Base-by-base conservation (phyloP, 2,888 invertebrate genomes). In the Prenolepis imparis region DNA sequence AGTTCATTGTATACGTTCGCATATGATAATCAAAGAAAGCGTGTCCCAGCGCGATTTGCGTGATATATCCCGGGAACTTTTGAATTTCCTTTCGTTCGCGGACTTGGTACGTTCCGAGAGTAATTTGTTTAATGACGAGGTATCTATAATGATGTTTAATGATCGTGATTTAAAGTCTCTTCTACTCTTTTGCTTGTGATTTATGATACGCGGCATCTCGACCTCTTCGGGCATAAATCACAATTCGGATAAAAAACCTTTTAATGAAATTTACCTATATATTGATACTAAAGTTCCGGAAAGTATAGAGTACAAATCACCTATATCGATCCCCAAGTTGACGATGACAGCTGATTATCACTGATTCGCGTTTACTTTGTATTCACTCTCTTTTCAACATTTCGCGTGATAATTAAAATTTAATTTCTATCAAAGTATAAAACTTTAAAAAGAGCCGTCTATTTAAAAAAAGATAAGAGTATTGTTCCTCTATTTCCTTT, bases 21-120 rank as follows among this genome's bases (percentile, higher is more conserved):
- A 36, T 48, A 59, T 21, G 52, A 78, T 55, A 67, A 44, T 44
- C 57, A 44, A 59, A 32, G 68, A 68, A 41, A 77, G 6, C 15
- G 21, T 12, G 6, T 9, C 1, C 4, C 28, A 4, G 9, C 1
- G 44, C 48, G 8, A 63, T 36, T 63, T 1, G 44, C 32, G 5
- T 48, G 18, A 24, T 12, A 44, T 8, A 3, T 15, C 5, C 28
- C 68, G 21, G 21, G 18, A 67, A 68, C 32, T 11, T 15, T 28
- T 18, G 12, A 4, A 39, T 68, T 44, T 44, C 18, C 36, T 21
- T 21, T 57, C 55, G 32, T 32, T 44, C 48, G 44, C 36, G 36
- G 36, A 36, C 36, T 36, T 36, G 36, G 36, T 36, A 36, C n/a
- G 3, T 28, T 11, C 1, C 2, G 12, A 41, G 12, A 44, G n/a